Evolutionary conservation across 2,888 invertebrate genomes (phyloP).

Genomic region (Unio delphinus): DNA sequence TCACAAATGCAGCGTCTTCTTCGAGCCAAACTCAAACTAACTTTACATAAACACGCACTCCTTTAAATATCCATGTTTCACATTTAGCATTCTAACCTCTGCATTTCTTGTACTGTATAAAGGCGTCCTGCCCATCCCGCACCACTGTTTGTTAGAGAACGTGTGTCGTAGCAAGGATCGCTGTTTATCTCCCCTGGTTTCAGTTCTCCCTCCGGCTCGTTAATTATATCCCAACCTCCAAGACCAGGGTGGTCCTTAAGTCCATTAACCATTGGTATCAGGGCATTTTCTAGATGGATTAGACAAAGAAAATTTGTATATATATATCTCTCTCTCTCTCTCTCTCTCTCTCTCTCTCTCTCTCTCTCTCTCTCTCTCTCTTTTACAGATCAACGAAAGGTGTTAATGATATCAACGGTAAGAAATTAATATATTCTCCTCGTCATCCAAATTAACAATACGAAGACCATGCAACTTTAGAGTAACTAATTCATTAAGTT

Average conservation of each 20-base stretch:
- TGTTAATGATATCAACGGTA: no score
- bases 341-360: no score
- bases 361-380: no score
- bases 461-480: no score
- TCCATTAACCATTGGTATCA: conserved; percentile 53
- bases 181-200: conserved; percentile 28
- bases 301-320: no score
- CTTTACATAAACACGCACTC: background rate
- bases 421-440: no score
- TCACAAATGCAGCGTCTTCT: no score
- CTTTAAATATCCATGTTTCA: background rate
- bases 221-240: conserved; percentile 63
- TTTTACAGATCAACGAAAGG: no score
- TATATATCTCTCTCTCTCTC: no score
- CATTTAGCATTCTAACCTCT: conserved; percentile 27
- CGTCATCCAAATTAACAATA: no score
- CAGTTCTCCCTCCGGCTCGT: conserved; percentile 59
- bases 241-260: conserved; percentile 54
- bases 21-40: no score
- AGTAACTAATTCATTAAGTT: no score
- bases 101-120: conserved; percentile 44
- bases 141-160: conserved; percentile 41
- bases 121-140: conserved; percentile 56
- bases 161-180: conserved; percentile 54
- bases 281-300: conserved; percentile 33